These are phyloP conservation scores for Melopsittacus undulatus DNA, from an alignment of 2,797 vertebrate species.

Conservation along the genomic window DNA sequence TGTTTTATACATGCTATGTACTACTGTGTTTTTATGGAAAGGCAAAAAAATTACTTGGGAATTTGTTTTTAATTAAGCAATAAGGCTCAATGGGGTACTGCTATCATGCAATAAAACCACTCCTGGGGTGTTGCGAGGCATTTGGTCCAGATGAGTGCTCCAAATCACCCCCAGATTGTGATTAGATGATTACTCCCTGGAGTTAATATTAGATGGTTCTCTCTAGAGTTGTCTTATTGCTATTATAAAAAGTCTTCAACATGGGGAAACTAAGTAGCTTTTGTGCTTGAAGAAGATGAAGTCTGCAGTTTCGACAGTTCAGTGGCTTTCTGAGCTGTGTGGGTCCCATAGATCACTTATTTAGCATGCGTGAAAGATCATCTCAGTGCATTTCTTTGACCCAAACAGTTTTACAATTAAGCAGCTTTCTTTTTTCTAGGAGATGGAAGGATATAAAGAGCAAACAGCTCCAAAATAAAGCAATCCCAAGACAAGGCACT, in stretches of 20 bases:
- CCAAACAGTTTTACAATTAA: constrained; percentile 42
- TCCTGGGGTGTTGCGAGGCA: constrained; percentile 70
- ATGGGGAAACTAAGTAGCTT: constrained; percentile 32
- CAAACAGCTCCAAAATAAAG: constrained; percentile 37
- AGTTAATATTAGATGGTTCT: constrained; percentile 57
- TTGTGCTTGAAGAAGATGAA: constrained; percentile 45
- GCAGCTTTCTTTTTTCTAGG: neutral
- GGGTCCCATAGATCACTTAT: constrained; percentile 33
- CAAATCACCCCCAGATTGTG: constrained; percentile 72
- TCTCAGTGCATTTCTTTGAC: constrained; percentile 20
- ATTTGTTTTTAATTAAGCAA: constrained; percentile 82
- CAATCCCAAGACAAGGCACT: neutral
- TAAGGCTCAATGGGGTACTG: constrained; percentile 72
- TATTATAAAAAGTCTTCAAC: constrained; percentile 63
- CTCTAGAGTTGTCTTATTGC: constrained; percentile 66
- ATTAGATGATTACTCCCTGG: constrained; percentile 74
- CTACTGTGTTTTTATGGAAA: constrained; percentile 66
- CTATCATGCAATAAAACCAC: constrained; percentile 63
- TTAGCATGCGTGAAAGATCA: neutral
- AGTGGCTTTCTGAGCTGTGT: neutral
- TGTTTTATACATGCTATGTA: constrained; percentile 51
- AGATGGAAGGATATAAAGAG: constrained; percentile 13
- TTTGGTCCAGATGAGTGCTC: constrained; percentile 70
- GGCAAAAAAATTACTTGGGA: constrained; percentile 70
- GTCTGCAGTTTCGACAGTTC: neutral